A percentile compares a stretch with the other conserved stretches of the same genome.
Evolutionary conservation across 2,888 invertebrate genomes (phyloP).

Genomic region (Lumbricus terrestris): DNA sequence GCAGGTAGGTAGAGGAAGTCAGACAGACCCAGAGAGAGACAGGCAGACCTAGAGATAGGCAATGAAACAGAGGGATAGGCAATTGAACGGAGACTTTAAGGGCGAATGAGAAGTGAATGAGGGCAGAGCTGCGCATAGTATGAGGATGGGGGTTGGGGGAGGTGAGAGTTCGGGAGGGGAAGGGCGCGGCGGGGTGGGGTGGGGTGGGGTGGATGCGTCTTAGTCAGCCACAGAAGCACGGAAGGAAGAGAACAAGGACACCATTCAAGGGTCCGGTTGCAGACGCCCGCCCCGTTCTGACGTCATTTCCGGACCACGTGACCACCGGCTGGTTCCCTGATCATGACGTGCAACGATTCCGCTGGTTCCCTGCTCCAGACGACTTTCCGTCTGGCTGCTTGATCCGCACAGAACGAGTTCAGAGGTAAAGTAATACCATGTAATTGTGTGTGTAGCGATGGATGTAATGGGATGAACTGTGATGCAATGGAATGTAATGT

Average conservation of each 20-base stretch:
- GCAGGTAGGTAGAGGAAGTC: not conserved
- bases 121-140: not conserved
- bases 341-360: not conserved
- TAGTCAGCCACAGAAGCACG: not conserved
- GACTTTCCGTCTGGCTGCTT: too few species aligned
- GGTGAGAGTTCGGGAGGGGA: not conserved
- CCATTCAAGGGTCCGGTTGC: not conserved
- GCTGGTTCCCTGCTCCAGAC: not conserved
- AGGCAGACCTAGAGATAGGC: not conserved
- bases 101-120: too few species aligned
- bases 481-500: not conserved
- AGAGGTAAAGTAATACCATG: not conserved
- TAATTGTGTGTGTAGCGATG: too few species aligned
- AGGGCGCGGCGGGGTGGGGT: not conserved
- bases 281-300: not conserved
- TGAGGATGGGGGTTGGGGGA: not conserved
- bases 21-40: not conserved
- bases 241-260: not conserved
- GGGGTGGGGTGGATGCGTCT: not conserved
- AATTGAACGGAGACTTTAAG: too few species aligned
- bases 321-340: not conserved
- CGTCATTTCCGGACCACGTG: not conserved
- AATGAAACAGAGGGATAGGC: not conserved
- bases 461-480: not conserved
- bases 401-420: not conserved